Base-by-base conservation (phyloP, 2,888 invertebrate species). In the Drosophila suboccidentalis region DNA sequence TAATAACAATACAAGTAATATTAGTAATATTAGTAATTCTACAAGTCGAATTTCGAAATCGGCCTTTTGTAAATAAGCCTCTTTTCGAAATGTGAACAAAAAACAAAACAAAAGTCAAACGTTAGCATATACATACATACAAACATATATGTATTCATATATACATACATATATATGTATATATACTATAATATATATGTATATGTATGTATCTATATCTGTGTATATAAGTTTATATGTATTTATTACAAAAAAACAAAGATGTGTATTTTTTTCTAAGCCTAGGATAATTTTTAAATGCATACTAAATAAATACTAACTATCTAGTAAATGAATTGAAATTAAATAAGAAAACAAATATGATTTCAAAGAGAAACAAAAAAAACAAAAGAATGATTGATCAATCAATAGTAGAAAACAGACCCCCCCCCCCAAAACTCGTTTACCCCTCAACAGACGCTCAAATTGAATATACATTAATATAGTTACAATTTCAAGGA, bases 1-100 rank as follows among this genome's bases (percentile, higher is more conserved):
- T 58, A 39, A 68, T 72, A 78, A 76, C 74, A 87, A 72, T 75
- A 80, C 77, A 72, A 85, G 78, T 85, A 87, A 73, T 78, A 26
- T 22, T 22, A 88, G 77, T 86, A 85, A 87, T 89, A 85, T 89
- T 89, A 85, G 79, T 77, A 85, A 89, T 87, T 89, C 87, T 87
- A 90, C 87, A 87, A 90, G 77, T 82, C 81, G 82, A 80, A 87
- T 91, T 87, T 91, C 92, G 86, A 92, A 90, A 80, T 85, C 90
- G 87, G 85, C 88, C 78, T 89, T 89, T 80, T 91, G 87, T 84
- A 90, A 90, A 88, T 84, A 87, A 82, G 87, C 92, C 82, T 89
- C 90, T 82, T 91, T 82, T 91, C 91, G 86, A 88, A 91, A 90
- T 90, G 88, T 77, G 76, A 86, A 85, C 75, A 86, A 6, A 78